Evolutionary conservation across 2,113 vertebrate genomes (phyloP).

Genomic region (Leptosomus discolor): DNA sequence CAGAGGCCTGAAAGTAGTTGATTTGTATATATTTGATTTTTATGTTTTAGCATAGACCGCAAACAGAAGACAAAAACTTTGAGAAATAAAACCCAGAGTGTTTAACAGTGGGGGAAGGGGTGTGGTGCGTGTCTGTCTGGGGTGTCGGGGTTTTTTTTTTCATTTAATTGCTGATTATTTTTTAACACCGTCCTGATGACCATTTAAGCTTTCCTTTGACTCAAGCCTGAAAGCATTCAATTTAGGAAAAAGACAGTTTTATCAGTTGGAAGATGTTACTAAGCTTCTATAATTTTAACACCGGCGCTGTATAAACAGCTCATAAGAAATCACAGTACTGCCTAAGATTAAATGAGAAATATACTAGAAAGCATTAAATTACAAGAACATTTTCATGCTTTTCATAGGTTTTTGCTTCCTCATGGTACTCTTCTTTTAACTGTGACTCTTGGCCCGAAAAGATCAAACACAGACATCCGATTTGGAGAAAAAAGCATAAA

Average conservation of each 20-base stretch:
- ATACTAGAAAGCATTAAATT: background rate
- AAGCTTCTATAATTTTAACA: background rate
- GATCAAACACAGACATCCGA: background rate
- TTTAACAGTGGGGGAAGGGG: background rate
- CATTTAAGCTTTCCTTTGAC: background rate
- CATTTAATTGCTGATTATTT: background rate
- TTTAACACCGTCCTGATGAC: background rate
- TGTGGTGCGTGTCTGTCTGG: fast-evolving
- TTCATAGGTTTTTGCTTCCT: background rate
- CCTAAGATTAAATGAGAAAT: background rate
- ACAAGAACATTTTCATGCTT: background rate
- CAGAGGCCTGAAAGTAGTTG: background rate
- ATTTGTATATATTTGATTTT: background rate
- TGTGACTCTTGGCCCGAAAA: background rate
- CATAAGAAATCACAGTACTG: background rate
- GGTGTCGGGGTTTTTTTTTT: no score
- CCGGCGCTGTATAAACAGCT: background rate
- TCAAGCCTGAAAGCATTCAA: background rate
- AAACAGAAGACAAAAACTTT: background rate
- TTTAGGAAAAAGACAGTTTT: background rate
- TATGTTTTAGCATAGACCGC: background rate
- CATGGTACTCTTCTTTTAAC: background rate
- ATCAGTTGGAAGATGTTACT: background rate
- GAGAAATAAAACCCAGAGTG: background rate
- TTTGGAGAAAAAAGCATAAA: background rate